Base-by-base conservation (phyloP, 2,888 invertebrate genomes). In the Ophion ellenae region DNA sequence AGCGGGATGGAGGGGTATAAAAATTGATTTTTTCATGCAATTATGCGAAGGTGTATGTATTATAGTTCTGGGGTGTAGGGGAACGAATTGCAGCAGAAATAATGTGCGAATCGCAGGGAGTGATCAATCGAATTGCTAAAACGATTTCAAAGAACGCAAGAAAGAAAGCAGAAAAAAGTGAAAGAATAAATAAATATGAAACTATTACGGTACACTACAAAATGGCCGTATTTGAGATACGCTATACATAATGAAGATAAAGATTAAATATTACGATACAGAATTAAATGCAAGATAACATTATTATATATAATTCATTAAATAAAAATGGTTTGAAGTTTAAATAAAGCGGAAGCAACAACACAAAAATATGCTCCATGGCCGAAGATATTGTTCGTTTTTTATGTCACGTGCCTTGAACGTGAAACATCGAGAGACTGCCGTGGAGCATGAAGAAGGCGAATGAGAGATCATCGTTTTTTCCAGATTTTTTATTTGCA, bases 281-380 rank as follows among this genome's bases (percentile, higher is more conserved):
- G 86, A 91, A 91, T 88, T 91, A 90, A 90, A 91, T 89, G 88
- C 90, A 90, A 91, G 86, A 90, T 91, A 90, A 78, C 59, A 91
- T 91, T 91, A 91, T 91, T 91, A 92, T 92, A 92, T 89, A 92
- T 92, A 91, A 90, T 91, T 92, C 89, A 92, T 90, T 91, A 76
- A 76, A 70, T 36, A 82, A 89, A 90, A 92, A 91, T 92, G 90
- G 90, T 91, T 93, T 89, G 90, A 93, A 92, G 91, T 92, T 92
- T 92, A 89, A 92, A 92, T 92, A 92, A 92, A 93, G 88, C 84
- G 74, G 84, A 84, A 83, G 83, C 74, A 86, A 77, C 69, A 80
- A 89, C 86, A 90, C 90, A 86, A 89, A 88, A 87, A 89, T 59
- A 75, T 67, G 77, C 86, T 86, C 74, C 83, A 59, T 89, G 80